Conservation (phyloP, 2,113 vertebrate species). For the Carassius gibelio region DNA sequence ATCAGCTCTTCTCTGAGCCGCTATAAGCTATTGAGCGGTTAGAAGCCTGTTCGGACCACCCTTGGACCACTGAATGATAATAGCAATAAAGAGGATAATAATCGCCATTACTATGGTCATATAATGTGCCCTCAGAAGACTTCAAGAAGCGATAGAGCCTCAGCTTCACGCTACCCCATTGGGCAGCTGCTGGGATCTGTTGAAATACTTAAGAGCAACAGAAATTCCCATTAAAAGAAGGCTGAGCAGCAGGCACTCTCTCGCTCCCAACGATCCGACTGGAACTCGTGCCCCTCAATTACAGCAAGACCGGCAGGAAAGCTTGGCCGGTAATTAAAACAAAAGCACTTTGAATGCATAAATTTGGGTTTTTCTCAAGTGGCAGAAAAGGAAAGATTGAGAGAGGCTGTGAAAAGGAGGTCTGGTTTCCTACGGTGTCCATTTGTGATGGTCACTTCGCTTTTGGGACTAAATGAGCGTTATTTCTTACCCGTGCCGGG, state of each 20-base stretch:
- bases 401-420: conserved; percentile 52
- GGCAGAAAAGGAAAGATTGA: conserved; percentile 35
- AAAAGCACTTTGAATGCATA: conserved; percentile 53
- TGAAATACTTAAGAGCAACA: conserved; percentile 46
- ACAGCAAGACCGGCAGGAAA: conserved; percentile 61
- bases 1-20: neutral
- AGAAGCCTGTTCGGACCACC: conserved; percentile 35
- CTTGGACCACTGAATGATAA: conserved; percentile 29
- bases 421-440: conserved; percentile 59
- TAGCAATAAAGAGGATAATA: conserved; percentile 49
- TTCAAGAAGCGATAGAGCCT: conserved; percentile 29
- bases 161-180: conserved; percentile 19
- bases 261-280: conserved; percentile 56
- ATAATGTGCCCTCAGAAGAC: conserved; percentile 44
- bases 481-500: conserved; percentile 62
- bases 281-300: conserved; percentile 64
- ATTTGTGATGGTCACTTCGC: conserved; percentile 58
- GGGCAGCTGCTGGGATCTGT: conserved; percentile 35
- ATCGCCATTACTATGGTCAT: conserved; percentile 36
- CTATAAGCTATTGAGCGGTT: conserved; percentile 9
- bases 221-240: conserved; percentile 57
- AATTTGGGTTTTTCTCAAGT: conserved; percentile 58
- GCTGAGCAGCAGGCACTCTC: conserved; percentile 41
- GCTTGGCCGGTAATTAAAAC: conserved; percentile 65
- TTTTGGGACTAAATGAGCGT: conserved; percentile 60